phyloP scores from a whole-genome alignment of 2,113 vertebrate species.

The Phoenicopterus ruber region DNA sequence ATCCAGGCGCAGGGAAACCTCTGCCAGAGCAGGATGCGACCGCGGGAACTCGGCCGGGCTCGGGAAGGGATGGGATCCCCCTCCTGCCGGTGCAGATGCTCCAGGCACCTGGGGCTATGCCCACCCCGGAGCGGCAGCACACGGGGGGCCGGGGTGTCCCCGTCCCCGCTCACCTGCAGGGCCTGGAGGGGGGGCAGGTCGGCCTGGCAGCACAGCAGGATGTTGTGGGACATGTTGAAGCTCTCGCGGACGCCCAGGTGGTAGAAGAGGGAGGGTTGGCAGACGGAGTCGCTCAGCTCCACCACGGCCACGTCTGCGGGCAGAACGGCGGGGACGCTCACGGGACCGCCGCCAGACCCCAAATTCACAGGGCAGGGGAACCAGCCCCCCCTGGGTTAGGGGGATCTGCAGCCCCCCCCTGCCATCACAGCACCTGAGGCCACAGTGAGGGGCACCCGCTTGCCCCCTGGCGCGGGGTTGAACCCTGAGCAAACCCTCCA shows the following conservation, averaged over 20 bases:
- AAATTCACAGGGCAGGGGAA: neutral
- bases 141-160: neutral
- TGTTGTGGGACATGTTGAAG: conserved; percentile 90
- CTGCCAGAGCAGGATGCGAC: neutral
- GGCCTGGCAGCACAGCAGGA: conserved; percentile 83
- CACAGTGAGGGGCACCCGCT: neutral
- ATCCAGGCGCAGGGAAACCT: neutral
- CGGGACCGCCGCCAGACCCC: neutral
- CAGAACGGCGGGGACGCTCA: neutral
- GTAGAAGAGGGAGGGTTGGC: conserved; percentile 90
- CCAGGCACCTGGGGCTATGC: neutral
- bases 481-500: neutral
- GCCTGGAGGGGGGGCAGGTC: conserved; percentile 80
- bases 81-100: rapidly evolving
- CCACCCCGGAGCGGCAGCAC: neutral
- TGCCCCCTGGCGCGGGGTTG: too few relatives aligned
- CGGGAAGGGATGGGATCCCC: neutral
- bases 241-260: conserved; percentile 89
- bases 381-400: rapidly evolving
- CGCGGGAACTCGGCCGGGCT: rapidly evolving
- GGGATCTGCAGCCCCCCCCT: neutral
- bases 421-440: neutral
- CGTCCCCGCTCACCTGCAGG: conserved; percentile 73
- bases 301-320: conserved; percentile 86
- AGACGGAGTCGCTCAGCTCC: conserved; percentile 83